Base-by-base conservation (phyloP, 1,140 invertebrate genomes). In the Pseudomyrmex dendroicus region DNA sequence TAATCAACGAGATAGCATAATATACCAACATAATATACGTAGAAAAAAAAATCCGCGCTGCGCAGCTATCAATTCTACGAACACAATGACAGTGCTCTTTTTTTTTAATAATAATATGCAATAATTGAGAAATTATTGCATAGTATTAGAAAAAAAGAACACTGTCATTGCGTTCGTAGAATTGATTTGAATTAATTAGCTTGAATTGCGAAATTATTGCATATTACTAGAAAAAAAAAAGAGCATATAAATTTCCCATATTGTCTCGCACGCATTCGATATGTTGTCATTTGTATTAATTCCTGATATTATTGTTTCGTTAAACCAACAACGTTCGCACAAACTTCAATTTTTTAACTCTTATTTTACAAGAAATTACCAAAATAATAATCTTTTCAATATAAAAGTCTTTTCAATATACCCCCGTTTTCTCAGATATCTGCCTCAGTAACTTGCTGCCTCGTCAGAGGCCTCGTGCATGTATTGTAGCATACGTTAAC, bases 251-350 rank as follows among this genome's bases (percentile, higher is more conserved):
- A 25, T 25, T 25, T 25, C 3, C 25, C 25, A 25, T 25, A 25
- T 35, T 35, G 5, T 5, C 35, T 35, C 0, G 35, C 35, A 35
- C 0, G 35, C 35, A 35, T 7, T 35, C 5, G 35, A 35, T 35
- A 35, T n/a, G 46, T 74, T 63, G 20, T 50, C 62, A 74, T 50
- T 63, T 74, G 4, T 5, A 50, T 50, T 63, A 63, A 74, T 74
- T 50, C 1, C 20, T 25, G 13, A 73, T 46, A 2, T 62, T 35
- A 35, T 0, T 35, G 5, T 35, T 7, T 35, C 5, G 5, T 35
- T 35, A 35, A 7, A 35, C 0, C 35, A 52, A 52, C 50, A 13
- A 52, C 9, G 10, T 61, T 61, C 9, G 22, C 4, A 8, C 3
- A 61, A 61, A 13, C 10, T 8, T 52, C 35, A 52, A 10, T 52